Percentiles rank a stretch among this genome's conserved stretches.
Evolutionary conservation across 2,113 vertebrate genomes (phyloP).

Genomic region (Python bivittatus): DNA sequence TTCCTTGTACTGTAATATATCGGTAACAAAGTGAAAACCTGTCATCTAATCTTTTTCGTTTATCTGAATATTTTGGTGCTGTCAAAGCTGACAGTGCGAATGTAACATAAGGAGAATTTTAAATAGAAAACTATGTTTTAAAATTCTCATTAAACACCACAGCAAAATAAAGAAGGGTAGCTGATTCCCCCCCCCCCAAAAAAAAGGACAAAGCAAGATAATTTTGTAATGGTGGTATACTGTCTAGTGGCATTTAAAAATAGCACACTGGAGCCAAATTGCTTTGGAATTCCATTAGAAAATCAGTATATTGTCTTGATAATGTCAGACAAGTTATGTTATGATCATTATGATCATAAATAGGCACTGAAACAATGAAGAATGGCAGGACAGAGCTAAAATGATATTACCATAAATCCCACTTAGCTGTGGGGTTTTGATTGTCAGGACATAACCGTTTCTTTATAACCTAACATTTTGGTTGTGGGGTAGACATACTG

Average conservation of each 20-base stretch:
- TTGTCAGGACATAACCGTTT: background rate
- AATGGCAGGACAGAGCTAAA: conserved; percentile 58
- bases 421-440: background rate
- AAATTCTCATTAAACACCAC: conserved; percentile 68
- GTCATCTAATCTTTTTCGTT: conserved; percentile 58
- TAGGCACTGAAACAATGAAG: conserved; percentile 74
- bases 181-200: conserved; percentile 27
- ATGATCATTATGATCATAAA: conserved; percentile 72
- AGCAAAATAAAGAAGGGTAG: conserved; percentile 67
- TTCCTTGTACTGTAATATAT: conserved; percentile 51
- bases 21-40: conserved; percentile 67
- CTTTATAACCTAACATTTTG: background rate
- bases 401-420: background rate
- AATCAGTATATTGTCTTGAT: conserved; percentile 62
- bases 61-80: conserved; percentile 72
- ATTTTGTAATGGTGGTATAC: conserved; percentile 57
- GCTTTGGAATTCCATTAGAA: conserved; percentile 65
- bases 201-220: conserved; percentile 58
- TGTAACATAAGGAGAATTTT: conserved; percentile 71
- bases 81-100: conserved; percentile 59
- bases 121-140: conserved; percentile 70
- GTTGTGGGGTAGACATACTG: background rate
- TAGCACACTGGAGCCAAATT: conserved; percentile 73
- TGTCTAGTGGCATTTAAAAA: conserved; percentile 73
- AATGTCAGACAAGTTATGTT: conserved; percentile 72